phyloP scores from a whole-genome alignment of 2,797 vertebrate genomes.

The Typhlichthys eigenmanni region DNA sequence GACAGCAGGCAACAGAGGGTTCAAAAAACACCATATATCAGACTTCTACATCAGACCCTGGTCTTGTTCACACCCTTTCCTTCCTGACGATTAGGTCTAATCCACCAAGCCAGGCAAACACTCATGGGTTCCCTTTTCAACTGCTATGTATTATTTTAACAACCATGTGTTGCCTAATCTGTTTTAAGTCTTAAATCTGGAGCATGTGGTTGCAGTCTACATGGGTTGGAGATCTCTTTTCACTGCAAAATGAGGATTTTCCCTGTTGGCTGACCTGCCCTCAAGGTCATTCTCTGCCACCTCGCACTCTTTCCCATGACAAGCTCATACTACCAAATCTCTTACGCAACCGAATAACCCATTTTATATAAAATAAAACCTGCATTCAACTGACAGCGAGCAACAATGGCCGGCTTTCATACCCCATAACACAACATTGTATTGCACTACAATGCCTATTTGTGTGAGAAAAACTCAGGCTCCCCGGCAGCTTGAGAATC shows the following conservation, averaged over 20 bases:
- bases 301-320: conserved; percentile 39
- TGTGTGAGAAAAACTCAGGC: conserved; percentile 46
- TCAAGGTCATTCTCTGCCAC: conserved; percentile 12
- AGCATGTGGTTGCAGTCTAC: conserved; percentile 49
- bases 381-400: conserved; percentile 47
- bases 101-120: not conserved
- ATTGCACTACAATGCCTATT: conserved; percentile 58
- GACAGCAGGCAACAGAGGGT: not conserved
- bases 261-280: conserved; percentile 50
- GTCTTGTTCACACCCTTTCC: conserved; percentile 7
- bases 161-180: conserved; percentile 47
- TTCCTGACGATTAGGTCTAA: conserved; percentile 13
- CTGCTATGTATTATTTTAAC: conserved; percentile 25
- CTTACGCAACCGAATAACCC: conserved; percentile 71
- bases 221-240: conserved; percentile 56
- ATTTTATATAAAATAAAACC: conserved; percentile 71
- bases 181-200: conserved; percentile 47
- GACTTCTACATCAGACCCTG: conserved; percentile 9
- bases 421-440: conserved; percentile 68
- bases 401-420: conserved; percentile 68
- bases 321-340: conserved; percentile 58
- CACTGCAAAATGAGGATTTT: conserved; percentile 56
- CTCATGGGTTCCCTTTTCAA: conserved; percentile 2
- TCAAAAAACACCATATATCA: conserved; percentile 1
- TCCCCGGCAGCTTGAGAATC: conserved; percentile 38